Percentiles rank a stretch among this genome's conserved stretches.
Evolutionary conservation across 2,797 vertebrate species (phyloP).

Genomic region (Hippoglossus hippoglossus): DNA sequence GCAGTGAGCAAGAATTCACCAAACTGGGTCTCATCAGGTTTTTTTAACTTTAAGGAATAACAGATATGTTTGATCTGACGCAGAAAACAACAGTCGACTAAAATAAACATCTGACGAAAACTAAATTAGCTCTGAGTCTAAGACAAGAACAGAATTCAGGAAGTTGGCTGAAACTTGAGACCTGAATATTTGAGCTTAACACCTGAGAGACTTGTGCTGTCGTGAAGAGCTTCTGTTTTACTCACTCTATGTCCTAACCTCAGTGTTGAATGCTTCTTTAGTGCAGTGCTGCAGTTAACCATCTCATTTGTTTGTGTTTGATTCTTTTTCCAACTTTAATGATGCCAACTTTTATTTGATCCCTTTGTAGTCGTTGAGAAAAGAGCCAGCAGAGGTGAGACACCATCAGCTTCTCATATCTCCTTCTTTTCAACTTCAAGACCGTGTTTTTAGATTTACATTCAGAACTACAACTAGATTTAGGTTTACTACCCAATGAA

Average conservation of each 20-base stretch:
- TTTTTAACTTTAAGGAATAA: too few species aligned
- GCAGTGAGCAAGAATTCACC: too few species aligned
- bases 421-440: background rate
- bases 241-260: constrained; percentile 40
- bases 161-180: background rate
- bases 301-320: constrained; percentile 36
- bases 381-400: constrained; percentile 20
- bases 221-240: too few species aligned
- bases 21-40: too few species aligned
- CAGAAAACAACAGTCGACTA: background rate
- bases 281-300: background rate
- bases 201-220: background rate
- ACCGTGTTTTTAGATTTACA: too few species aligned
- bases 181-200: background rate
- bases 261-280: constrained; percentile 13
- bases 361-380: constrained; percentile 12
- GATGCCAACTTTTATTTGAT: constrained; percentile 11
- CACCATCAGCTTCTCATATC: background rate
- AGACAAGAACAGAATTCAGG: background rate
- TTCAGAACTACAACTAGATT: too few species aligned
- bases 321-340: constrained; percentile 32
- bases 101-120: background rate
- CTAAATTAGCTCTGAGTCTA: background rate
- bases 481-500: too few species aligned
- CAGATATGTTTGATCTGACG: background rate